Base-by-base conservation (phyloP, 2,888 invertebrate species). In the Octonoba sinensis region DNA sequence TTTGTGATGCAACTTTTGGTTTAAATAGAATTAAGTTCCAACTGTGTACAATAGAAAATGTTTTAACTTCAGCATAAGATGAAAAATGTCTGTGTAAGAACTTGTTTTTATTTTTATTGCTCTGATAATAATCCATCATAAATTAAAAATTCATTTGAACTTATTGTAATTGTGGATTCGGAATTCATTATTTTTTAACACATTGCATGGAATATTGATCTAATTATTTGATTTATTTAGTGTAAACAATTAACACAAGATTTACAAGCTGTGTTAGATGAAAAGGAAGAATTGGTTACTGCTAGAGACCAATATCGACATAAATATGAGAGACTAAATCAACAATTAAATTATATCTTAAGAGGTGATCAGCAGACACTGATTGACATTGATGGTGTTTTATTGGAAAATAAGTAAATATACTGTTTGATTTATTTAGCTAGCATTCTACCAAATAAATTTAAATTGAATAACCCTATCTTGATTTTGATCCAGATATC, bases 241-340 rank as follows among this genome's bases (percentile, higher is more conserved):
- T 93, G 92, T 87, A 91, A 91, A 85, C 93, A 94, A 88, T 88
- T 95, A 65, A 92, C 93, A 86, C 90, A 92, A 62, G 95, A 96
- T 88, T 90, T 95, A 47, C 92, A 94, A 87, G 91, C 93, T 8
- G 91, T 94, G 44, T 88, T 95, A 60, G 95, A 95, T 88, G 95
- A 95, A 87, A 95, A 95, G 87, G 95, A 95, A 87, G 95, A 95
- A 87, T 88, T 94, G 47, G 92, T 93, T 20, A 92, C 92, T 6
- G 95, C 95, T 87, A 90, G 95, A 82, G 95, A 95, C 88, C 93
- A 93, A 27, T 95, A 94, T 87, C 94, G 94, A 87, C 93, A 92
- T 86, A 95, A 95, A 90, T 93, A 94, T 3, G 94, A 94, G 87
- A 90, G 95, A 13, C 90, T 95, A 24, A 95, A 95, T 88, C 93